phyloP scores from a whole-genome alignment of 1,140 invertebrate species.

The Nymphalis io region DNA sequence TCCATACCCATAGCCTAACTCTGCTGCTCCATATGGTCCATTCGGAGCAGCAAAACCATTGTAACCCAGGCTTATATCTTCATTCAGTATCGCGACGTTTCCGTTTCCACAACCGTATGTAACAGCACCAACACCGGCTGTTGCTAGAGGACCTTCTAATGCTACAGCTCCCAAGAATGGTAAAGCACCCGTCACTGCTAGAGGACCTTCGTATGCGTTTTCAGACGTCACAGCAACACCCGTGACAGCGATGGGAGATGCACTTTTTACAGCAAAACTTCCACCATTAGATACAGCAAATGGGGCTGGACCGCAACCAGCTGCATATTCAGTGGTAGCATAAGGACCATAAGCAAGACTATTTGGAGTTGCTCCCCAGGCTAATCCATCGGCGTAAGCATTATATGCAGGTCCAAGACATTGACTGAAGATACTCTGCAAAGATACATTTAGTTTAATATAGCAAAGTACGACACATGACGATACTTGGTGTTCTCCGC shows the following conservation, averaged over 20 bases:
- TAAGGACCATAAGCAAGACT: slow-evolving; percentile 5
- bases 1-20: slow-evolving; percentile 40
- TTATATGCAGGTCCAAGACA: slow-evolving; percentile 17
- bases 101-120: slow-evolving; percentile 27
- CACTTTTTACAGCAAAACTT: slow-evolving; percentile 43
- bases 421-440: slow-evolving; percentile 34
- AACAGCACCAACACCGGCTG: slow-evolving; percentile 15
- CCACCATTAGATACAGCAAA: slow-evolving; percentile 40
- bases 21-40: slow-evolving; percentile 45
- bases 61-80: slow-evolving; percentile 9
- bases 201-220: slow-evolving; percentile 47
- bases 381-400: slow-evolving; percentile 1
- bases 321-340: slow-evolving; percentile 20
- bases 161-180: slow-evolving; percentile 31
- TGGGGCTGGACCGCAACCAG: slow-evolving; percentile 16
- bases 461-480: not conserved
- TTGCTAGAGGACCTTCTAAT: slow-evolving; percentile 23
- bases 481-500: too few species aligned
- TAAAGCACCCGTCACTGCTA: slow-evolving; percentile 23
- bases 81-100: slow-evolving; percentile 27
- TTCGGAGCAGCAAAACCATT: not conserved
- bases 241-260: slow-evolving; percentile 42
- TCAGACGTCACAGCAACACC: slow-evolving; percentile 51
- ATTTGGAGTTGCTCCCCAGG: not conserved
- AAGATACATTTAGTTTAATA: slow-evolving; percentile 4